phyloP scores from a whole-genome alignment of 2,113 vertebrate species.

The Nesogale talazaci region DNA sequence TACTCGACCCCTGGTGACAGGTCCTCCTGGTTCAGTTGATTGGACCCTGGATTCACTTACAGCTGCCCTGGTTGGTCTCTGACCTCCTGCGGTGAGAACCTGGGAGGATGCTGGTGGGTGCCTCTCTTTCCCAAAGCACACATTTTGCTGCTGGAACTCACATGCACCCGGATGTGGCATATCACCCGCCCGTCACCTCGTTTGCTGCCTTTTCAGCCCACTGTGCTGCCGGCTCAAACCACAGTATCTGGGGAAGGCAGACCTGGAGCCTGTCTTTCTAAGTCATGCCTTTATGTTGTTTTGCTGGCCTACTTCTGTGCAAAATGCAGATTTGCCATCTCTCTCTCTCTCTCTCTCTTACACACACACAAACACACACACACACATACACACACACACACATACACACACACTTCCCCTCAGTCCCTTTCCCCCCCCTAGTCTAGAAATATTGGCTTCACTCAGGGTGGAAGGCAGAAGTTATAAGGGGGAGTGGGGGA shows the following conservation, averaged over 20 bases:
- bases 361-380: neutral
- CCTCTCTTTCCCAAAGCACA: neutral
- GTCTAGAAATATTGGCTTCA: slow-evolving; percentile 28
- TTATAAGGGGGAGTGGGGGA: too few relatives aligned
- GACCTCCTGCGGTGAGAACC: neutral
- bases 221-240: too few relatives aligned
- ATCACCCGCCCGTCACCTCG: neutral
- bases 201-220: neutral
- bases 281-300: neutral
- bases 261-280: neutral
- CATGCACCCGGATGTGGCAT: neutral
- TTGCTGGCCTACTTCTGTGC: neutral
- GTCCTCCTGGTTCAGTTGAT: neutral
- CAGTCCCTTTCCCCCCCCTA: neutral
- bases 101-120: neutral
- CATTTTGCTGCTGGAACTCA: neutral
- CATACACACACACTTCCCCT: neutral
- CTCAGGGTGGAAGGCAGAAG: slow-evolving; percentile 22
- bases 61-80: neutral
- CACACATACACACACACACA: too few relatives aligned
- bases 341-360: too few relatives aligned
- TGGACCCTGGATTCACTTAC: neutral
- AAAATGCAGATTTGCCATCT: neutral
- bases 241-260: too few relatives aligned
- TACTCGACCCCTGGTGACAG: neutral